Conservation (phyloP, 2,888 invertebrate species). For the Minunthozetes semirufus region DNA sequence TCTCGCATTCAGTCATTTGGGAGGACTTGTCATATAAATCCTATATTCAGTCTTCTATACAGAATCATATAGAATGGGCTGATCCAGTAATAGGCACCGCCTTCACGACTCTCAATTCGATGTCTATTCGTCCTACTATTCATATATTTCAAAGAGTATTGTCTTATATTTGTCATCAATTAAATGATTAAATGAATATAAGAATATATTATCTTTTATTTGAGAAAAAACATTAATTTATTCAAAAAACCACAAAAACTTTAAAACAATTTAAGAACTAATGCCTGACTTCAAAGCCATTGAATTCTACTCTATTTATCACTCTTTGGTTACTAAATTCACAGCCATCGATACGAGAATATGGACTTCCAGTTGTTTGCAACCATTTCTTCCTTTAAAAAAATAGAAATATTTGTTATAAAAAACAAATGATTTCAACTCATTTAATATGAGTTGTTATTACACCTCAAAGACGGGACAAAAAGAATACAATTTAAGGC, state of each 20-base stretch:
- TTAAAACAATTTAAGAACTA: neutral
- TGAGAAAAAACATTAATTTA: too few relatives aligned
- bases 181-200: too few relatives aligned
- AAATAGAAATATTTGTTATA: neutral
- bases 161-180: too few relatives aligned
- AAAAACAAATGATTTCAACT: neutral
- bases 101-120: neutral
- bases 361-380: constrained; percentile 37
- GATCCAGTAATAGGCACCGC: neutral
- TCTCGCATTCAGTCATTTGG: neutral
- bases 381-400: constrained; percentile 39
- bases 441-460: too few relatives aligned
- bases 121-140: neutral
- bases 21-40: neutral
- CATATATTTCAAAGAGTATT: too few relatives aligned
- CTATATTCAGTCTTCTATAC: too few relatives aligned
- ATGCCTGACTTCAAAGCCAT: constrained; percentile 32
- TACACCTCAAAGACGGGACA: too few relatives aligned
- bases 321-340: constrained; percentile 38
- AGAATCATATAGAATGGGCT: too few relatives aligned
- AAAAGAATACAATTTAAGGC: too few relatives aligned
- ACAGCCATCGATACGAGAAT: constrained; percentile 37
- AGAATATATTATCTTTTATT: too few relatives aligned
- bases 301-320: constrained; percentile 38
- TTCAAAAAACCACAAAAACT: too few relatives aligned